Base-by-base conservation (phyloP, 2,888 invertebrate species). In the Tuberolachnus salignus region DNA sequence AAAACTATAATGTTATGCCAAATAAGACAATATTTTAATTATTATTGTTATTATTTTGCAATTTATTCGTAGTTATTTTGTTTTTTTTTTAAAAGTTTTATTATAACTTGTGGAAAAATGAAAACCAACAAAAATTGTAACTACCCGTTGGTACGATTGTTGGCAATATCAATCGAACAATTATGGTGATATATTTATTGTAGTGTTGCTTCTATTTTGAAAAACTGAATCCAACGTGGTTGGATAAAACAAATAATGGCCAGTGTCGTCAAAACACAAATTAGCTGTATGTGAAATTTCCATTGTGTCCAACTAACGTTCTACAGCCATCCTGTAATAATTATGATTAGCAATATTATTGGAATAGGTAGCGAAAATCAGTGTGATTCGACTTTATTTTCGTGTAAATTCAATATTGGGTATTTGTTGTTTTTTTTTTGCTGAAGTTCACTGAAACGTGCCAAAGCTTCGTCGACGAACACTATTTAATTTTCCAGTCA, bases 401-500 rank as follows among this genome's bases (percentile, higher is more conserved):
- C 98, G 88, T 0, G 97, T 97, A 86, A 98, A 99, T 87, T 99
- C 99, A 97, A 99, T 98, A 85, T 96, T 97, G 13, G 98, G 96
- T 80, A 99, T 86, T 83, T 96, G 94, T 84, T 95, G 94, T 21
- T 93, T 91, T 83, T n/a, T n/a, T 90, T 92, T 85, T 97, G 95
- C 86, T 98, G 98, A 83, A 95, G 86, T 86, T 97, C 94, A 75
- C 92, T 91, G 86, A 95, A 96, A 64, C 94, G 91, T 83, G 92
- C 90, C 23, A 99, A 87, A 0, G 94, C 92, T 88, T 99, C 99
- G 86, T 99, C 98, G n/a, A 83, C 96, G 90, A 21, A 97, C 92
- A 82, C 92, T 88, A 3, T 87, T 87, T 10, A 91, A 85, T 85
- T 93, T 93, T 14, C 94, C 95, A 3, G 91, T 90, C 82, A 89